Evolutionary conservation across 2,888 invertebrate genomes (phyloP).

Genomic region (Cordilura impudica): DNA sequence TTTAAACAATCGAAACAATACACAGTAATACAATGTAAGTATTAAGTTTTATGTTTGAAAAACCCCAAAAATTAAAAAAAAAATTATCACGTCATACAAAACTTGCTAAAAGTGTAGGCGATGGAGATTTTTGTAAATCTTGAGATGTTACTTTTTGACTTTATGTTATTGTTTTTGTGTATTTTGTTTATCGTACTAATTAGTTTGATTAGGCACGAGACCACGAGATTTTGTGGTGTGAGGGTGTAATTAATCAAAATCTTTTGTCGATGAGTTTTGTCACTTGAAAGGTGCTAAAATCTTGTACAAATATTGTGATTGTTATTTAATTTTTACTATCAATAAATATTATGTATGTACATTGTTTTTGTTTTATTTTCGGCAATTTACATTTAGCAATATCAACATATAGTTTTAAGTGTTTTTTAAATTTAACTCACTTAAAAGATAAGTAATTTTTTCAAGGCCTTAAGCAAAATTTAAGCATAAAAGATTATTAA

Average conservation of each 20-base stretch:
- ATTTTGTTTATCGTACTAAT: constrained; percentile 43
- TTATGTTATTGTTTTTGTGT: not conserved
- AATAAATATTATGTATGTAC: constrained; percentile 55
- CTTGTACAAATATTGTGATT: constrained; percentile 29
- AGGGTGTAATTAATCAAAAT: constrained; percentile 11
- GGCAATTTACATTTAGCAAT: constrained; percentile 5
- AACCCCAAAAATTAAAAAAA: constrained; percentile 6
- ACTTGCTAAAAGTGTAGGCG: constrained; percentile 28
- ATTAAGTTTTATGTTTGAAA: not conserved
- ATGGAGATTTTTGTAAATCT: constrained; percentile 12
- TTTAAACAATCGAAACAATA: not conserved
- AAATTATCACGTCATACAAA: constrained; percentile 3
- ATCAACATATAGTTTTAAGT: no score
- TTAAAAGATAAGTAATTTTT: no score
- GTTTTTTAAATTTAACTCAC: no score
- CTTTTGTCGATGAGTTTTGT: constrained; percentile 12
- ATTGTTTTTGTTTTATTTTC: constrained; percentile 49
- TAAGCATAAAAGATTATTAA: no score
- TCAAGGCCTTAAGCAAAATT: no score
- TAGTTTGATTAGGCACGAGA: constrained; percentile 45
- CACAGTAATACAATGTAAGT: not conserved
- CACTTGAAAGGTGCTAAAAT: constrained; percentile 51
- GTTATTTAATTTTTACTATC: constrained; percentile 19
- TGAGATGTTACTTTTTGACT: not conserved
- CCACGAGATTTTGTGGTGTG: constrained; percentile 16